Evolutionary conservation across 2,888 invertebrate genomes (phyloP).

Genomic region (Tachina lurida): DNA sequence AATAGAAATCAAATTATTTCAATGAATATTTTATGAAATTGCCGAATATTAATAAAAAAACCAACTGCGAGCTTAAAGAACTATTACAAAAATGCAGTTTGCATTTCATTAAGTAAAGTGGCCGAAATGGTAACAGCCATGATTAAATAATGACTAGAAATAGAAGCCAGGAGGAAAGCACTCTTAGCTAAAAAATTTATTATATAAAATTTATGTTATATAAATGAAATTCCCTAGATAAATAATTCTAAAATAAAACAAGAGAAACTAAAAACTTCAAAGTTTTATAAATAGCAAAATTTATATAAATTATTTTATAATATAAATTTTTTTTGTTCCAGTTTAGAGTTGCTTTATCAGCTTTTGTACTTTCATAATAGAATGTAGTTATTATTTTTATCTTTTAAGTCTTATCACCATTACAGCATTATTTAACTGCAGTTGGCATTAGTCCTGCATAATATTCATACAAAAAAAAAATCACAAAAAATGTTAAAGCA

Average conservation of each 20-base stretch:
- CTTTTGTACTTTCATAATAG: conserved; percentile 30
- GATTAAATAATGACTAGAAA: conserved; percentile 18
- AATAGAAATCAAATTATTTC: conserved; percentile 62
- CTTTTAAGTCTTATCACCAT: conserved; percentile 55
- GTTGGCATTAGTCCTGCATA: conserved; percentile 61
- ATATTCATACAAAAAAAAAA: conserved; percentile 26
- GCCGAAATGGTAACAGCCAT: conserved; percentile 45
- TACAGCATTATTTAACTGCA: conserved; percentile 41
- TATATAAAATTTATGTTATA: conserved; percentile 18
- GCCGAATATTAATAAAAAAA: conserved; percentile 17
- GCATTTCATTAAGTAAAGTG: conserved; percentile 67
- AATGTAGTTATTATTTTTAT: conserved; percentile 48
- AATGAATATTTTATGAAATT: conserved; percentile 57
- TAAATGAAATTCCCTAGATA: conserved; percentile 11
- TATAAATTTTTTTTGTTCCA: conserved; percentile 1
- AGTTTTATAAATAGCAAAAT: conserved; percentile 15
- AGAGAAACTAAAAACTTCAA: background rate
- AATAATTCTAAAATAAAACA: background rate
- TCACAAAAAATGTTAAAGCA: background rate
- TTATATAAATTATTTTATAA: background rate
- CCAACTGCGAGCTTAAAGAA: conserved; percentile 52
- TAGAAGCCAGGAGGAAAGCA: background rate
- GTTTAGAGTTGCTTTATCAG: background rate
- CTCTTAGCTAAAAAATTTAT: conserved; percentile 13
- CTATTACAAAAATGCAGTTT: conserved; percentile 59